Evolutionary conservation across 2,888 invertebrate genomes (phyloP), one percentile per base, ranked within the genome.

Genomic region (Drosophila peninsularis): DNA sequence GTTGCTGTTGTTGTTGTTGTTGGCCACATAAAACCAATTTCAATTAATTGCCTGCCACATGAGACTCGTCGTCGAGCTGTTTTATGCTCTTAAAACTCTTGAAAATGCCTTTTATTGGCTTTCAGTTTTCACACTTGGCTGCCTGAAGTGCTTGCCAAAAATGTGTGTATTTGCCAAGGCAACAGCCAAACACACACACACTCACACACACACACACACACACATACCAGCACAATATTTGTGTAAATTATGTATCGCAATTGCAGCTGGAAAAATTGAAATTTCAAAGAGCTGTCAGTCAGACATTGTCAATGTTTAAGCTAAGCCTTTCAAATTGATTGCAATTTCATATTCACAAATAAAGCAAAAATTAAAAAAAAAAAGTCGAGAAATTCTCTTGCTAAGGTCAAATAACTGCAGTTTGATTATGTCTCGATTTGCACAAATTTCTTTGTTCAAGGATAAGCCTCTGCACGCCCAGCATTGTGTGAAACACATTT

Each of bases 31-130:
- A 69, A 82, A 71, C 64, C 81, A 81, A 82, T 82, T 82, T 72
- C 78, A 82, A 84, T 82, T 79, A 82, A 80, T 81, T 79, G 75
- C 54, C 62, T 64, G 69, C 76, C 67, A 69, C 64, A 73, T 80
- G 68, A 62, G 66, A 41, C 69, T 62, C 50, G 50, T 44, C 19
- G 66, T 66, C 61, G 64, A 64, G 65, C 64, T 62, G 56, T 71
- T 79, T 75, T 79, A 68, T 74, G 53, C 56, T 55, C 53, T 76
- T 58, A 42, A 21, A 56, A 58, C 60, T 68, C 60, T 68, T 34
- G 54, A 63, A 73, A 79, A 70, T 76, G 62, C 56, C 50, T 71
- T 78, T 78, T 71, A 75, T 78, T 78, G 75, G 68, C 68, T 60
- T 72, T 44, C 62, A 72, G 61, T 69, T 79, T 78, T 76, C 71